phyloP scores from a whole-genome alignment of 2,888 invertebrate species.

The Thymelicus lineola region DNA sequence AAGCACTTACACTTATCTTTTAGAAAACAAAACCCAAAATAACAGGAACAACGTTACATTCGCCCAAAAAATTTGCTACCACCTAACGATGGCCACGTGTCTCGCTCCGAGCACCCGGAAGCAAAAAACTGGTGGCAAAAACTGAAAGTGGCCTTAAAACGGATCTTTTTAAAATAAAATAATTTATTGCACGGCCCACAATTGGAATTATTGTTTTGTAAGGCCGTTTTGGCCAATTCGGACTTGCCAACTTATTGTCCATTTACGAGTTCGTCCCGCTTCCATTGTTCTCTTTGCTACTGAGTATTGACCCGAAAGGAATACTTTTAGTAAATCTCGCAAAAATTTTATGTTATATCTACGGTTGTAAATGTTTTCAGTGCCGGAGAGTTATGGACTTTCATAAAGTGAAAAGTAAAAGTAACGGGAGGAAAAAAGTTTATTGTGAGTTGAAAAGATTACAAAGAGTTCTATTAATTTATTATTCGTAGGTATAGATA shows the following conservation, averaged over 20 bases:
- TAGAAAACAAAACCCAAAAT: conserved; percentile 10
- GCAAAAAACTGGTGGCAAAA: conserved; percentile 73
- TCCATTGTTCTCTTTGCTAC: conserved; percentile 28
- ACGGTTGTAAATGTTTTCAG: background rate
- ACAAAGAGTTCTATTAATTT: too few relatives aligned
- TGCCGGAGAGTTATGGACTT: too few relatives aligned
- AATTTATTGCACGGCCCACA: conserved; percentile 65
- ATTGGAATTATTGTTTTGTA: conserved; percentile 59
- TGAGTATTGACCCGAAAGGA: background rate
- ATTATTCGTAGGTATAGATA: too few relatives aligned
- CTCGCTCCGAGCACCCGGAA: conserved; percentile 57
- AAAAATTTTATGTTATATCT: background rate
- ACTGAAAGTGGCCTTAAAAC: conserved; percentile 68
- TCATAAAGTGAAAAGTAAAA: too few relatives aligned
- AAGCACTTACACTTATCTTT: conserved; percentile 7
- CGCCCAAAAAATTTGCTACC: conserved; percentile 33
- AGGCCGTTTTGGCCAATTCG: conserved; percentile 32
- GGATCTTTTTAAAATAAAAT: conserved; percentile 61
- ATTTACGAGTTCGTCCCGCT: conserved; percentile 23
- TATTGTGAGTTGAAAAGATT: background rate
- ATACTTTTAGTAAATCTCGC: background rate
- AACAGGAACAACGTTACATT: conserved; percentile 27
- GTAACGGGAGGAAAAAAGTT: too few relatives aligned
- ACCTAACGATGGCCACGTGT: conserved; percentile 71
- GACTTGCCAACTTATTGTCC: conserved; percentile 23